Percentiles rank a stretch among this genome's conserved stretches.
Evolutionary conservation across 2,113 vertebrate genomes (phyloP).

Genomic region (Nothocercus julius): DNA sequence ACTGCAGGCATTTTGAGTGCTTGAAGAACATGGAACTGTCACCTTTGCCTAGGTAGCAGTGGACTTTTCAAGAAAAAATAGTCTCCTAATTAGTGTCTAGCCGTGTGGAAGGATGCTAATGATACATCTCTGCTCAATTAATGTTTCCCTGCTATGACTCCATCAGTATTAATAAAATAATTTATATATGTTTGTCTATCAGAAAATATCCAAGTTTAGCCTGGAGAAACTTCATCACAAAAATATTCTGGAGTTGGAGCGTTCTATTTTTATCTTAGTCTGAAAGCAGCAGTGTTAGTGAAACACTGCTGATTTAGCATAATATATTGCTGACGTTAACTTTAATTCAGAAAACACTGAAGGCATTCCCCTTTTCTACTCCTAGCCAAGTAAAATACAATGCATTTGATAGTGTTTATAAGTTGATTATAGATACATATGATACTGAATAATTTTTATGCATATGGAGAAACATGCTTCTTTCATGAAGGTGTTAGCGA

Average conservation of each 20-base stretch:
- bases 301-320: slow-evolving; percentile 5
- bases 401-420: background rate
- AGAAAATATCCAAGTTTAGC: background rate
- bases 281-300: background rate
- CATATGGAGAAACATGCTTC: background rate
- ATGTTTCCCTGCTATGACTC: background rate
- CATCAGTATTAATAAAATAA: slow-evolving; percentile 55
- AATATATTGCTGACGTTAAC: slow-evolving; percentile 3
- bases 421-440: background rate
- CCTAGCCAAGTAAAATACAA: background rate
- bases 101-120: slow-evolving; percentile 29
- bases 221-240: background rate
- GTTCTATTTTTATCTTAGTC: slow-evolving; percentile 15
- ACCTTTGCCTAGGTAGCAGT: background rate
- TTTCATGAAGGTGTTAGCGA: background rate
- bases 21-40: background rate
- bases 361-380: background rate
- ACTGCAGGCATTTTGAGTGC: background rate
- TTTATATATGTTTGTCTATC: slow-evolving; percentile 2
- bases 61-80: background rate
- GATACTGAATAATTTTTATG: background rate
- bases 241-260: background rate
- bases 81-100: background rate
- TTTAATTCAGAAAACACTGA: background rate
- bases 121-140: slow-evolving; percentile 36